Percentiles rank a stretch among this genome's conserved stretches.
Evolutionary conservation across 2,113 vertebrate genomes (phyloP).

Genomic region (Pseudonaja textilis): DNA sequence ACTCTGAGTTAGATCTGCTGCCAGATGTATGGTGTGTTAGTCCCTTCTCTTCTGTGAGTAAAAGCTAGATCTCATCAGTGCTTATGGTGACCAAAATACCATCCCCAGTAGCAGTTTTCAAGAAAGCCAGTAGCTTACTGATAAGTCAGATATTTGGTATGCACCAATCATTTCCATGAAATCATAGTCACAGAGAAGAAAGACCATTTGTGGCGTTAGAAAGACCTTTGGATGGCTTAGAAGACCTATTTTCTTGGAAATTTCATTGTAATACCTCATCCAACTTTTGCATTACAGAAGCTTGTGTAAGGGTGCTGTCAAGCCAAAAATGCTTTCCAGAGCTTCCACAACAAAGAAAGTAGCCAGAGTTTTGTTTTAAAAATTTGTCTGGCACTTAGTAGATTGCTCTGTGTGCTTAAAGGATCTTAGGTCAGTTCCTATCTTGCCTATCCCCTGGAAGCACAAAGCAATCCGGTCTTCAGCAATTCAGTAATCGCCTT

Average conservation of each 20-base stretch:
- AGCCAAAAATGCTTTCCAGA: conserved; percentile 57
- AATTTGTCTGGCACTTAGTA: conserved; percentile 10
- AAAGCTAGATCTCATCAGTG: neutral
- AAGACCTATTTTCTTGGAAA: conserved; percentile 49
- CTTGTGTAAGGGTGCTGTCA: conserved; percentile 25
- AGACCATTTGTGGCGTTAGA: conserved; percentile 33
- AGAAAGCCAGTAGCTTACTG: conserved; percentile 37
- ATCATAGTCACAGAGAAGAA: neutral
- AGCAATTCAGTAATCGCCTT: neutral
- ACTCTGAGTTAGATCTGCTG: neutral
- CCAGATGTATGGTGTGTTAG: neutral
- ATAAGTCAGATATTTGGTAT: conserved; percentile 23
- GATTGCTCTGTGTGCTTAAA: conserved; percentile 43
- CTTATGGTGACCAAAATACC: neutral
- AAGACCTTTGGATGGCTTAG: conserved; percentile 44
- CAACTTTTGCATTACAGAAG: conserved; percentile 46
- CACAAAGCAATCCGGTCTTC: neutral
- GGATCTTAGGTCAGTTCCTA: conserved; percentile 47
- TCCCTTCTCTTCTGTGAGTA: neutral
- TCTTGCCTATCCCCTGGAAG: neutral
- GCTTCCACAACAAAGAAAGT: conserved; percentile 42
- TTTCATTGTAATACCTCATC: conserved; percentile 43
- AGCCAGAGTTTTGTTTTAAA: conserved; percentile 26
- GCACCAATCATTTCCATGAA: conserved; percentile 22
- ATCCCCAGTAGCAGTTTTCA: conserved; percentile 26